A percentile compares a stretch with the other conserved stretches of the same genome.
Conservation (phyloP, 2,797 vertebrate species). For the Esox masquinongy region DNA sequence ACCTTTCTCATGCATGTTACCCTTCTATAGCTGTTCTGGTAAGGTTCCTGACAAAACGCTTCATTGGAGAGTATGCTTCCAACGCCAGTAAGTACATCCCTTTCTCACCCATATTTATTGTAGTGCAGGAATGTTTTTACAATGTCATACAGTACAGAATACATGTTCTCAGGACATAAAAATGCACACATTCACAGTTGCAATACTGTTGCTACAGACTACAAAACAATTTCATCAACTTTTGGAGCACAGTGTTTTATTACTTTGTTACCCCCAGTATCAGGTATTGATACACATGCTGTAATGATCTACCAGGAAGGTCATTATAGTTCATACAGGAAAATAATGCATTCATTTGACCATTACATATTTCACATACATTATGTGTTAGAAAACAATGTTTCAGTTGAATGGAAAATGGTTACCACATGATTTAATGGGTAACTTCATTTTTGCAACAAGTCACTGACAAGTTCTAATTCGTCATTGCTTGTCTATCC, state of each 20-base stretch:
- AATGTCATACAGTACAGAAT: constrained; percentile 3
- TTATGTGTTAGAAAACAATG: neutral
- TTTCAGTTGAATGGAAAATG: constrained; percentile 13
- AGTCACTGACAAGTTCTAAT: constrained; percentile 44
- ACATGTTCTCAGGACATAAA: constrained; percentile 16
- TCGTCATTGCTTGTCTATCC: constrained; percentile 41
- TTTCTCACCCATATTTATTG: constrained; percentile 27
- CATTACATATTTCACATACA: neutral
- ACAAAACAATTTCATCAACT: constrained; percentile 29
- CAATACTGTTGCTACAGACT: constrained; percentile 1
- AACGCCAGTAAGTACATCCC: constrained; percentile 47
- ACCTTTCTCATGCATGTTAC: constrained; percentile 18
- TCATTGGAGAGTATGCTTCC: constrained; percentile 63
- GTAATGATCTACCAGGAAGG: neutral
- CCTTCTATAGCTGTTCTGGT: constrained; percentile 54
- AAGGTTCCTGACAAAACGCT: constrained; percentile 64
- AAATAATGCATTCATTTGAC: neutral
- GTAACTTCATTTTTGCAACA: constrained; percentile 18
- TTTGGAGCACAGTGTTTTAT: constrained; percentile 19
- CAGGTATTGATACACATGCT: constrained; percentile 2
- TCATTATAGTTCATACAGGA: neutral
- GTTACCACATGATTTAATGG: neutral
- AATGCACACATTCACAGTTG: constrained; percentile 10
- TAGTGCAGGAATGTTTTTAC: neutral
- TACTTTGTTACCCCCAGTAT: constrained; percentile 3